Evolutionary conservation across 2,113 vertebrate species (phyloP), one percentile per base, ranked within the genome.

Genomic region (Anas platyrhynchos): DNA sequence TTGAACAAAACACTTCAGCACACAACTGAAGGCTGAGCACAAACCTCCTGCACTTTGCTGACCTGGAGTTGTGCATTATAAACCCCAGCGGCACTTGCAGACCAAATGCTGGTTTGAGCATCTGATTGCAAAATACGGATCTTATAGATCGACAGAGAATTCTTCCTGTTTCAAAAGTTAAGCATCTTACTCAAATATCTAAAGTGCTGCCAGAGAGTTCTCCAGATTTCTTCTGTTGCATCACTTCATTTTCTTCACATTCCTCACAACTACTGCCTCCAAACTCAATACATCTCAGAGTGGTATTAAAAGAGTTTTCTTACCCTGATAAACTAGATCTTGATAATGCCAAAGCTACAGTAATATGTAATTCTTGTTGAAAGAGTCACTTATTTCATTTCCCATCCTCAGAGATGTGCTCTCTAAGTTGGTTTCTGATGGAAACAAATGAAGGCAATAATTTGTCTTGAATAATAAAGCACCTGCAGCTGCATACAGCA

Each of bases 381-480:
- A 93, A 85, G 82, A 83, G 62, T 86, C 73, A 89, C 83, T 94
- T 91, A 89, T 76, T 97, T 91, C 34, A 94, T 94, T 97, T 92
- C 79, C 84, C 85, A 82, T 93, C 83, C 85, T 91, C 38, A 29
- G 82, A 96, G 89, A 92, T 84, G 72, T 21, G 48, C 80, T 90
- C 83, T 96, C 63, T 72, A 55, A 71, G 67, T 91, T 13, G 1
- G 63, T 71, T 96, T 96, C 91, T 95, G 92, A 86, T 92, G 65
- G 80, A 95, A 96, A 92, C 81, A 94, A 94, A 94, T 74, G 93
- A 93, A 95, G 86, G 90, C 43, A 10, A 74, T 87, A 87, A 94
- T 97, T 95, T 91, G 43, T 66, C 86, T 96, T 94, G 91, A 93
- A 96, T 95, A 97, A 97, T 97, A 97, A 95, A 95, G 87, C 85